A percentile compares a stretch with the other conserved stretches of the same genome.
Conservation (phyloP, 2,113 vertebrate genomes). For the Atractosteus spatula region DNA sequence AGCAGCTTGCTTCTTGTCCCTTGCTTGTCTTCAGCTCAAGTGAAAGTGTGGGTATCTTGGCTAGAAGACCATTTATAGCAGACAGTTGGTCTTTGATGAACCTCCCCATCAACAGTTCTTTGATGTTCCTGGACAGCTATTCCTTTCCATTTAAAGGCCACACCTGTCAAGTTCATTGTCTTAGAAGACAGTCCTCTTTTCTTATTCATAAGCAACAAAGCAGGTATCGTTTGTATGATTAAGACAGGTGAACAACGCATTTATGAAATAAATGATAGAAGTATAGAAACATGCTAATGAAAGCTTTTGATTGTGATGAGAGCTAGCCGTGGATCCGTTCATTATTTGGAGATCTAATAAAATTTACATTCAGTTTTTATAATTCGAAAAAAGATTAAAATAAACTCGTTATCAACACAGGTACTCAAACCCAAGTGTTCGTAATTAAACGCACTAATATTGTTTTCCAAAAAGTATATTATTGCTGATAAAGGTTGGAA, state of each 20-base stretch:
- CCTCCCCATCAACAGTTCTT: conserved; percentile 59
- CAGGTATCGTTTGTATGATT: conserved; percentile 12
- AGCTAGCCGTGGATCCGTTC: too few species aligned
- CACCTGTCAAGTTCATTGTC: conserved; percentile 70
- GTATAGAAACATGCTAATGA: too few species aligned
- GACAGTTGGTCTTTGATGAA: conserved; percentile 71
- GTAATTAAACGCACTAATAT: too few species aligned
- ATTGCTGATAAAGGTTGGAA: too few species aligned
- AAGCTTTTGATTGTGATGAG: too few species aligned
- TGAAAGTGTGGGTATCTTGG: conserved; percentile 49
- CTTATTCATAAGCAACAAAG: conserved; percentile 46
- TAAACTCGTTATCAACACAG: too few species aligned
- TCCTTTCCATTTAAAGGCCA: conserved; percentile 26
- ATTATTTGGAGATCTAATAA: too few species aligned
- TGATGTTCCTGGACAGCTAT: conserved; percentile 45
- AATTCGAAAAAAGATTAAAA: too few species aligned
- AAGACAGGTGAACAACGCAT: conserved; percentile 23
- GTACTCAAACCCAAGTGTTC: too few species aligned
- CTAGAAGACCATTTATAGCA: conserved; percentile 65
- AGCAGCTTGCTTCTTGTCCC: conserved; percentile 28
- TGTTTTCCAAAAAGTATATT: too few species aligned
- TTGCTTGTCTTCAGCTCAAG: conserved; percentile 41
- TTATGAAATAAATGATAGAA: background rate
- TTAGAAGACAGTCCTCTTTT: conserved; percentile 39
- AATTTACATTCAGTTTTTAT: too few species aligned